Conservation (phyloP, 2,113 vertebrate genomes). For the Oreotrochilus melanogaster region DNA sequence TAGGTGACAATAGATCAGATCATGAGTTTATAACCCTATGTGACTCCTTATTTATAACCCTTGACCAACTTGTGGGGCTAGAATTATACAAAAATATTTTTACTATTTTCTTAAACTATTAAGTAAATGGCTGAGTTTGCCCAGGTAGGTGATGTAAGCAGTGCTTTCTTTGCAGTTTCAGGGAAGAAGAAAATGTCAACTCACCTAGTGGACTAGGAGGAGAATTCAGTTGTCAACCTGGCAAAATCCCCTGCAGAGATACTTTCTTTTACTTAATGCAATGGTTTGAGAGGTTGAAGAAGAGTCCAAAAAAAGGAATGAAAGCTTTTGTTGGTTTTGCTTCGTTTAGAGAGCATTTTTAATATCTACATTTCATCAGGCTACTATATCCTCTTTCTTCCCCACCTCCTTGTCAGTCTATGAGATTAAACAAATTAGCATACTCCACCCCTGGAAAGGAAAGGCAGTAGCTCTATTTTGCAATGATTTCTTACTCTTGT, state of each 20-base stretch:
- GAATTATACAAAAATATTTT: not conserved
- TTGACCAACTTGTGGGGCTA: not conserved
- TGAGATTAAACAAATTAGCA: slow-evolving; percentile 31
- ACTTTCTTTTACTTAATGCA: not conserved
- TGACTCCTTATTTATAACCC: not conserved
- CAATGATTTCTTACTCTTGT: not conserved
- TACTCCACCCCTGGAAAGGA: slow-evolving; percentile 1
- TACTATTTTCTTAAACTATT: not conserved
- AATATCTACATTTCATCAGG: not conserved
- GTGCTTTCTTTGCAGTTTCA: not conserved
- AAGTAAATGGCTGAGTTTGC: not conserved
- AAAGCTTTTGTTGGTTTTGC: not conserved
- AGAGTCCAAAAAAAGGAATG: not conserved
- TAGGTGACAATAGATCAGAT: not conserved
- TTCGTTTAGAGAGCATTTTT: not conserved
- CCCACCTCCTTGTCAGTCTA: slow-evolving; percentile 5
- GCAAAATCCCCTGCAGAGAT: not conserved
- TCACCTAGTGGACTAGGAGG: not conserved
- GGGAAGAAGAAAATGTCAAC: not conserved
- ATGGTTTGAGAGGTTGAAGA: not conserved
- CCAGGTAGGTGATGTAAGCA: not conserved
- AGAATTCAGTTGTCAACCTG: not conserved
- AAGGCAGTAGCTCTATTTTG: slow-evolving; percentile 21
- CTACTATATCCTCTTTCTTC: not conserved
- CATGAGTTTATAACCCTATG: not conserved